Evolutionary conservation across 1,140 invertebrate species (phyloP), one percentile per base, ranked within the genome.

Genomic region (Wasmannia auropunctata): DNA sequence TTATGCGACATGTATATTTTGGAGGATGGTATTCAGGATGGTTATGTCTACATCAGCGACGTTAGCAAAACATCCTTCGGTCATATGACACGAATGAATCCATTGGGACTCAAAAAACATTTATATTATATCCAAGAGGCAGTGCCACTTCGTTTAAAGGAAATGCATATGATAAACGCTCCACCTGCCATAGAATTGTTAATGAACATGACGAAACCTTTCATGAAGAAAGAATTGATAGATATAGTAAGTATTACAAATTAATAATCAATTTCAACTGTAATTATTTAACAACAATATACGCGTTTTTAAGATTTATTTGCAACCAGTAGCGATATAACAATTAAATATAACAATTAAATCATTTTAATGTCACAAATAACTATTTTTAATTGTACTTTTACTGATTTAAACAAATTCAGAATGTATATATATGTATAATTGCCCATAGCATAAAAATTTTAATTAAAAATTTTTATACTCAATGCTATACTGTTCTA

Each of bases 161-260:
- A 95, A 0, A 94, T 97, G 7, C 96, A 97, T 92, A 96, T 96
- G 81, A 92, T 97, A 34, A 97, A 97, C 87, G 95, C 96, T 25
- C 96, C 96, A 2, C 92, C 95, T 0, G 96, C 96, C 74, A 96
- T 97, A 94, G 97, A 97, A 87, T 96, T 96, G 87, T 90, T 97
- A 22, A 89, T 97, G 93, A 96, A 96, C n/a, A 80, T 97, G 58
- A 94, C 97, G 89, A 96, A 95, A 79, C 97, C 97, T 0, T 97
- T 97, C 76, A 96, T 97, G 95, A 97, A 96, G 86, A 97, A 96
- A 67, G 95, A 96, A 54, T 90, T 97, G 0, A 88, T 96, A 14
- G 95, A 96, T 31, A 46, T 88, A 54, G 87, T 88, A 80, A 28
- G 25, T 75, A 56, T 31, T 2, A 16, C 7, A 69, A 46, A 43